Conservation (phyloP, 2,113 vertebrate species). For the Orientallactaga bullata region DNA sequence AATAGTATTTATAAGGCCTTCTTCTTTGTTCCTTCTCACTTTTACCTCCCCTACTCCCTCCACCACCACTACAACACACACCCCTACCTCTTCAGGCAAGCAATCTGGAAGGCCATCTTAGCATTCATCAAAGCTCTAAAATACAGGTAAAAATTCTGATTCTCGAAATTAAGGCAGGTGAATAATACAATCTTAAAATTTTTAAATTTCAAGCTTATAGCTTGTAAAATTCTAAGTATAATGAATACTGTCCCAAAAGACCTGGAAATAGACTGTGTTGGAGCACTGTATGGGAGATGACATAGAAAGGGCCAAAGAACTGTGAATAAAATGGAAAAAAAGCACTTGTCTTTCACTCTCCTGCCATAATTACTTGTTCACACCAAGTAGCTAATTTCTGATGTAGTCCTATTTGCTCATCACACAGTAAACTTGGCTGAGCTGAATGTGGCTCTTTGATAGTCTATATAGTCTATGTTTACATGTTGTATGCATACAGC, state of each 20-base stretch:
- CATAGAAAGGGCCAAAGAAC: not conserved
- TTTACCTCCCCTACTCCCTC: too few relatives aligned
- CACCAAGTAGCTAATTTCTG: not conserved
- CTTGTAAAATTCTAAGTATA: not conserved
- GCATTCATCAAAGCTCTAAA: not conserved
- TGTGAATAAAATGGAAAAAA: too few relatives aligned
- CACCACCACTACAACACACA: too few relatives aligned
- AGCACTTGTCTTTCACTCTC: not conserved
- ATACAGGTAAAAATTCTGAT: constrained; percentile 13
- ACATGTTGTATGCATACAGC: too few relatives aligned
- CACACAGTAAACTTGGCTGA: not conserved
- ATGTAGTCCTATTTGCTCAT: not conserved
- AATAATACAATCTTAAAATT: not conserved
- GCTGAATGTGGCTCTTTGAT: not conserved
- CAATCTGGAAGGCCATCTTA: not conserved
- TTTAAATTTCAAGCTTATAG: too few relatives aligned
- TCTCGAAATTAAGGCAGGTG: constrained; percentile 24
- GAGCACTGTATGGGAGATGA: not conserved
- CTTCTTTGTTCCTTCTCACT: too few relatives aligned
- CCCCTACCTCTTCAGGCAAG: not conserved
- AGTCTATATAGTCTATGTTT: too few relatives aligned
- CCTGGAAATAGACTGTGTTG: not conserved
- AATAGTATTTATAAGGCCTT: not conserved
- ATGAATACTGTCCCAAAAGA: constrained; percentile 32
- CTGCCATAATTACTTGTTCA: not conserved